Evolutionary conservation across 2,888 invertebrate species (phyloP), one percentile per base, ranked within the genome.

Genomic region (Philonicus albiceps): DNA sequence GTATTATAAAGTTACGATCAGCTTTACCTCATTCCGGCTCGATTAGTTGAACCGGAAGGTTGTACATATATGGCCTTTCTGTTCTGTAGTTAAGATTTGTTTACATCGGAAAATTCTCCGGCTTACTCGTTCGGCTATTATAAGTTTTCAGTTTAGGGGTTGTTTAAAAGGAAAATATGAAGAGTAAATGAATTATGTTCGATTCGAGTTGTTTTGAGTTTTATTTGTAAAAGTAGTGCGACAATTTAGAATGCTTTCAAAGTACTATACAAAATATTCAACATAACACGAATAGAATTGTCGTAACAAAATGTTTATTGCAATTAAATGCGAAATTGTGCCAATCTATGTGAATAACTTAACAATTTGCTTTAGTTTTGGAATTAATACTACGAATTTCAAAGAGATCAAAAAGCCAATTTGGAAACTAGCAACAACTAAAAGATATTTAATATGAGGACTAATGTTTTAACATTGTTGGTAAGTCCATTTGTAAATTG

Each of bases 1-100:
- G 78, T 78, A 78, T 30, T 80, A 83, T 86, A 87, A 87, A 86
- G 87, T 86, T 85, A 86, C 81, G 43, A 84, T 87, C 80, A 80
- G 76, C 86, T 87, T 87, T 73, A 40, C 85, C 85, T 87, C 87
- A 87, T 87, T 87, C 86, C 75, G 87, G 85, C 85, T 87, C 80
- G 87, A 88, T 88, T 87, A 86, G 85, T 87, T 76, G 87, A 87
- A 73, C 78, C 83, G 87, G 87, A 81, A 87, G 87, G 88, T 86
- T 83, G 84, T 64, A 16, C n/a, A n/a, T n/a, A n/a, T n/a, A 13
- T 55, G 30, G 40, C 64, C 53, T 49, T 49, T 43, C 6, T 49
- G 49, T n/a, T 78, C n/a, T 49, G 6, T 78, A 55, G 55, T 30
- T 49, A 78, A 13, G 78, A 53, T 78, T 78, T 78, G 78, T 78